Base-by-base conservation (phyloP, 2,797 vertebrate genomes). In the Brachyrhaphis roseni region DNA sequence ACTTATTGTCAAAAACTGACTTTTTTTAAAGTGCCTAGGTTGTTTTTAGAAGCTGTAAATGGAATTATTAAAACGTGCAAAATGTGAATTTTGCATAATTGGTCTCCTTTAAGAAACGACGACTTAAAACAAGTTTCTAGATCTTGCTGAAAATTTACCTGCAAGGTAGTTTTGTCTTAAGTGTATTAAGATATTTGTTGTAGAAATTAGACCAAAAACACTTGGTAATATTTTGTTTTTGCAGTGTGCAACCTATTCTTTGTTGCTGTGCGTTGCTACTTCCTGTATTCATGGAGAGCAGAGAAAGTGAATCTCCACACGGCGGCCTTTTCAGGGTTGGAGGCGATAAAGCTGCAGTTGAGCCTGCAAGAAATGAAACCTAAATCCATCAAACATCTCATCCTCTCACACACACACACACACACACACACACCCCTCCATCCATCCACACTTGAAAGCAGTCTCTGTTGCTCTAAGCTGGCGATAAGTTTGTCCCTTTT, bases 401-500 rank as follows among this genome's bases (percentile, higher is more conserved):
- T 26, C 49, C 75, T 7, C 49, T 0, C 62, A 59, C 53, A 1
- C 76, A 1, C 45, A 46, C 62, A 39, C 34, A 66, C 62, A 66
- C 34, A 66, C 34, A 39, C 62, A 39, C 51, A n/a, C 45, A 59
- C 53, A 1, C 20, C 8, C 64, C 4, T 39, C 18, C 64, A 26
- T 41, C 34, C 64, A 66, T 39, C 18, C 64, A 39, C 64, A 41
- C 89, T 91, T 91, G 85, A 93, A 92, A 93, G 90, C 80, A 68
- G 78, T 86, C 88, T 77, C 80, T 86, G 80, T 64, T 18, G 81
- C 90, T 88, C 90, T 94, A 93, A 95, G 93, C 93, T 89, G 91
- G 82, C 82, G 94, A 93, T 95, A 94, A 92, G 72, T 93, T 94
- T 93, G 92, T 92, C 89, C 86, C 84, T 80, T 90, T 86, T 81